Conservation (phyloP, 2,888 invertebrate genomes). For the Anorthoa munda region DNA sequence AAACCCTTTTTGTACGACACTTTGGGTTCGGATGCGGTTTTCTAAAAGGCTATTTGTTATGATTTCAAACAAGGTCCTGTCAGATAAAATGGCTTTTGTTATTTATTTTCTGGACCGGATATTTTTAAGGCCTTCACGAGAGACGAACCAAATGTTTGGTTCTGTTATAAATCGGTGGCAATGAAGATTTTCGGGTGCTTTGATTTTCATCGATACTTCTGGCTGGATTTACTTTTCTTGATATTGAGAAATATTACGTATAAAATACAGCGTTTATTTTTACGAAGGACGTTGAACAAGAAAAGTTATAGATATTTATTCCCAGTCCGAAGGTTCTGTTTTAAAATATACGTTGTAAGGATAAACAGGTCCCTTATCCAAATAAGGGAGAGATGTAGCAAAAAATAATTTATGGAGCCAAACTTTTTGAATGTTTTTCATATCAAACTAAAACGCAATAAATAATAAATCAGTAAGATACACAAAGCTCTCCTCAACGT, state of each 20-base stretch:
- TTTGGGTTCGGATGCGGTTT: slow-evolving; percentile 88
- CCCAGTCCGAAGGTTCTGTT: slow-evolving; percentile 6
- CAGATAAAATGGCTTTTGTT: slow-evolving; percentile 88
- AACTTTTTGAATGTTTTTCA: slow-evolving; percentile 74
- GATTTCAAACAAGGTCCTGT: slow-evolving; percentile 89
- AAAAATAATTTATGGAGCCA: slow-evolving; percentile 68
- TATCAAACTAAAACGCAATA: slow-evolving; percentile 75
- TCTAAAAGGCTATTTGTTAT: slow-evolving; percentile 90
- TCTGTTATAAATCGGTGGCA: slow-evolving; percentile 61
- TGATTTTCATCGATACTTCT: slow-evolving; percentile 53
- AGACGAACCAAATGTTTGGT: slow-evolving; percentile 76
- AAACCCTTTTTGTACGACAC: slow-evolving; percentile 87
- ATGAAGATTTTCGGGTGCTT: slow-evolving; percentile 59
- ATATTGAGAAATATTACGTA: slow-evolving; percentile 42
- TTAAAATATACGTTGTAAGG: slow-evolving; percentile 41
- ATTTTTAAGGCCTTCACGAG: slow-evolving; percentile 80
- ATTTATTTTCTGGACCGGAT: slow-evolving; percentile 86
- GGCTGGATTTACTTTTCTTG: slow-evolving; percentile 30
- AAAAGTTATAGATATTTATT: slow-evolving; percentile 33
- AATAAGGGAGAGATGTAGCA: slow-evolving; percentile 49
- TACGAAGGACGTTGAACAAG: slow-evolving; percentile 1
- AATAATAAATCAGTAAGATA: slow-evolving; percentile 80
- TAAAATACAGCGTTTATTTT: slow-evolving; percentile 26
- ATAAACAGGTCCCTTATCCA: slow-evolving; percentile 42
- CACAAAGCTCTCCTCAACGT: slow-evolving; percentile 76